Percentiles rank a stretch among this genome's conserved stretches.
Conservation (phyloP, 2,888 invertebrate species). For the Ametastegia equiseti region DNA sequence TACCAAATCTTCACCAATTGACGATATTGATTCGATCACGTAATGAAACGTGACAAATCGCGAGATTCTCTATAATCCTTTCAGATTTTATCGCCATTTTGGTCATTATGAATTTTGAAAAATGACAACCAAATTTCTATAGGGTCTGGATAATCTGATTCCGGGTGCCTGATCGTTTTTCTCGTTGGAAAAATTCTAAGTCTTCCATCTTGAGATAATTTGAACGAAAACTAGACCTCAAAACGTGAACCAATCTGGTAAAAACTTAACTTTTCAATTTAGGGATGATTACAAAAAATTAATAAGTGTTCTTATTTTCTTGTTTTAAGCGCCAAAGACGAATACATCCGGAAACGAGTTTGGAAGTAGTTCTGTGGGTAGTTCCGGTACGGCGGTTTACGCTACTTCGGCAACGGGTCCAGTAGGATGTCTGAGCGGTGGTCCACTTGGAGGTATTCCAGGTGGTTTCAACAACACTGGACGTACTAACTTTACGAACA, state of each 20-base stretch:
- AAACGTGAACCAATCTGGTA: too few relatives aligned
- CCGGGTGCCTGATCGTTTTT: neutral
- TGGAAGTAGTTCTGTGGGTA: conserved; percentile 60
- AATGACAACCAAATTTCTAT: too few relatives aligned
- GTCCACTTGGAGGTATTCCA: conserved; percentile 62
- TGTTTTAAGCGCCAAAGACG: conserved; percentile 67
- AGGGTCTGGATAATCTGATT: too few relatives aligned
- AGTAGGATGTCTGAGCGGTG: conserved; percentile 62
- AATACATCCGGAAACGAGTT: conserved; percentile 67
- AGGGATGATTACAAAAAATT: too few relatives aligned
- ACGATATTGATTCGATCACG: neutral
- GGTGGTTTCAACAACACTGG: conserved; percentile 87
- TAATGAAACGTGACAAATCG: conserved; percentile 13
- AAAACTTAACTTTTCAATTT: too few relatives aligned
- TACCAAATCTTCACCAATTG: conserved; percentile 3
- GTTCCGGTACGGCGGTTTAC: conserved; percentile 52
- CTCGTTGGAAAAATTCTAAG: neutral
- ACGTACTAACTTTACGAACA: conserved; percentile 99
- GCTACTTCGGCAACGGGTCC: conserved; percentile 58
- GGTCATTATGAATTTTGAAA: too few relatives aligned
- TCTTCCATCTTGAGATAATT: neutral
- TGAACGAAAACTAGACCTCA: too few relatives aligned
- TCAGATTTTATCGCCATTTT: too few relatives aligned
- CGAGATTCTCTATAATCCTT: neutral
- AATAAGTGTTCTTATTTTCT: neutral